phyloP scores from a whole-genome alignment of 2,888 invertebrate species.

The Eremobia ochroleuca region DNA sequence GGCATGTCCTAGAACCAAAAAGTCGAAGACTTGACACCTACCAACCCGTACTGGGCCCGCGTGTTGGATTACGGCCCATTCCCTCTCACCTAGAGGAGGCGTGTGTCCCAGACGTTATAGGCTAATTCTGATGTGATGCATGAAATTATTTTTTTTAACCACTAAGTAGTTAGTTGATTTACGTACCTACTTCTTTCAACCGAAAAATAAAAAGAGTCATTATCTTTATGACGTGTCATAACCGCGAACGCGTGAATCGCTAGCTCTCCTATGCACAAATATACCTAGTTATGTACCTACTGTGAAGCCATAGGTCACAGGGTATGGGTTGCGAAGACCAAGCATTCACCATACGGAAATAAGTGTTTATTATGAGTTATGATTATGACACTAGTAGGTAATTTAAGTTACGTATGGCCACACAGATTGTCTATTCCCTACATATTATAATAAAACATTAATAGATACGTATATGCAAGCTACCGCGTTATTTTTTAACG shows the following conservation, averaged over 20 bases:
- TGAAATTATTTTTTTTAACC: neutral
- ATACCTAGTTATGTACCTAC: neutral
- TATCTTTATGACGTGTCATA: neutral
- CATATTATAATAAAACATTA: neutral
- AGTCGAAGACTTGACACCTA: too few species aligned
- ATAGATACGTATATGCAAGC: neutral
- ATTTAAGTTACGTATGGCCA: conserved; percentile 7
- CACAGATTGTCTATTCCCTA: conserved; percentile 14
- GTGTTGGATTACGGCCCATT: too few species aligned
- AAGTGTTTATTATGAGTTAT: conserved; percentile 7
- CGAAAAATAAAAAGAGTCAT: conserved; percentile 21
- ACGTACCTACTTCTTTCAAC: neutral
- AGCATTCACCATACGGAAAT: conserved; percentile 44
- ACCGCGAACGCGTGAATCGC: conserved; percentile 33
- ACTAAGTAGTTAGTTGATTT: neutral
- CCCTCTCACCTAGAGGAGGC: too few species aligned
- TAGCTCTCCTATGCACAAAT: neutral
- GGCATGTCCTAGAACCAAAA: too few species aligned
- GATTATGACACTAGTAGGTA: neutral
- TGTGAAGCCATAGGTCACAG: conserved; percentile 25
- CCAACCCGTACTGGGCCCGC: too few species aligned
- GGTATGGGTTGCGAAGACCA: conserved; percentile 21
- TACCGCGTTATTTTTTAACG: neutral
- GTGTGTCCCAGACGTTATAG: too few species aligned
- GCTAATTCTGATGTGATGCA: too few species aligned